Base-by-base conservation (phyloP, 2,888 invertebrate genomes). In the Phaedon cochleariae region DNA sequence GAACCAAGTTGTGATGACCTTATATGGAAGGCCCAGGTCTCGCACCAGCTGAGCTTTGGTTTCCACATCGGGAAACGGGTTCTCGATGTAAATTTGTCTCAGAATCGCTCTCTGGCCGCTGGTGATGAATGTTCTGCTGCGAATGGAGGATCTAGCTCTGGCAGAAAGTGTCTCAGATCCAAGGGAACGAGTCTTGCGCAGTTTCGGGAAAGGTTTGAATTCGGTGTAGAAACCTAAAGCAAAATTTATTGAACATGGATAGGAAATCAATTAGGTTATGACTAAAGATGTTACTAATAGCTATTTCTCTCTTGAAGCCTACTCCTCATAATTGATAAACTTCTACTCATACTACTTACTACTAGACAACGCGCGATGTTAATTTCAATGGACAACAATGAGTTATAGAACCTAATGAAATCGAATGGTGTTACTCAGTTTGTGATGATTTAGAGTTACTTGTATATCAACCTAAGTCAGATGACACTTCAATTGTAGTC, bases 1-100 rank as follows among this genome's bases (percentile, higher is more conserved):
- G 34, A 53, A 53, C 53, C 53, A 53, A 17, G 53, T 53, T 18
- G 53, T 34, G 31, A 53, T 53, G n/a, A 53, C 53, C 6, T 29
- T 34, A 34, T 26, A 53, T 2, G 53, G 31, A 31, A 53, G 53
- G 53, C 31, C 53, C 5, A 53, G 17, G 12, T 17, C 53, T 10
- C 31, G 17, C 34, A n/a, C 34, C 53, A 53, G 31, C 2, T 20
- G 29, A 9, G 29, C 29, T 29, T 34, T 53, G 1, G 53, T 53
- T 34, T 53, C 31, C 5, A 18, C 12, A 15, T 53, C 53, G 7
- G 53, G 53, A 53, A 53, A 53, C 18, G 17, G 53, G 31, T 53
- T 53, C 5, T 31, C 12, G 12, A 26, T 17, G 53, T 34, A 53
- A 10, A 53, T 10, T 9, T 53, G 31, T 4, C 31, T 53, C 53